Evolutionary conservation across 2,797 vertebrate species (phyloP).

Genomic region (Dendrocincla fuliginosa): DNA sequence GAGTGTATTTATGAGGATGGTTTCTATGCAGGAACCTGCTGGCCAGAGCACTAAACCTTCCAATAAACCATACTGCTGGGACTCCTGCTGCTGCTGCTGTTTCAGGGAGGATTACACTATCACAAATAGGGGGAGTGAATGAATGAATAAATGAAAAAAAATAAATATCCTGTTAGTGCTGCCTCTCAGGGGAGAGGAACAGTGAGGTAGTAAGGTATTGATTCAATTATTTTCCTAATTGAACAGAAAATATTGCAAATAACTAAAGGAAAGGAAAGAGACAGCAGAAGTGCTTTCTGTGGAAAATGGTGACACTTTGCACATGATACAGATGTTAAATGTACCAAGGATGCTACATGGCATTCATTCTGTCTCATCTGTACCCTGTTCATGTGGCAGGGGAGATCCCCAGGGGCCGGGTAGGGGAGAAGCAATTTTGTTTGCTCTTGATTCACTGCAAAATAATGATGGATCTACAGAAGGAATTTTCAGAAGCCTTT

Average conservation of each 20-base stretch:
- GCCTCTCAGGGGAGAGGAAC: neutral
- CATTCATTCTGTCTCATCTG: neutral
- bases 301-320: neutral
- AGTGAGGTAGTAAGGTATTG: neutral
- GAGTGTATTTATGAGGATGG: constrained; percentile 22
- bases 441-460: neutral
- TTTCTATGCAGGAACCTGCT: neutral
- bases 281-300: neutral
- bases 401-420: neutral
- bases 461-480: neutral
- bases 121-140: neutral
- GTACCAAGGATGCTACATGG: neutral
- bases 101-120: neutral
- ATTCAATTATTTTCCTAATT: constrained; percentile 46
- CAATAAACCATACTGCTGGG: neutral
- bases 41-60: constrained; percentile 12
- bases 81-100: neutral
- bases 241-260: constrained; percentile 11
- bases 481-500: neutral
- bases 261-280: neutral
- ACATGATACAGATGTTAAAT: neutral
- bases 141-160: neutral
- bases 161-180: neutral
- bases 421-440: neutral
- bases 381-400: neutral